Evolutionary conservation across 2,113 vertebrate species (phyloP), one percentile per base, ranked within the genome.

Genomic region (Pipa parva): DNA sequence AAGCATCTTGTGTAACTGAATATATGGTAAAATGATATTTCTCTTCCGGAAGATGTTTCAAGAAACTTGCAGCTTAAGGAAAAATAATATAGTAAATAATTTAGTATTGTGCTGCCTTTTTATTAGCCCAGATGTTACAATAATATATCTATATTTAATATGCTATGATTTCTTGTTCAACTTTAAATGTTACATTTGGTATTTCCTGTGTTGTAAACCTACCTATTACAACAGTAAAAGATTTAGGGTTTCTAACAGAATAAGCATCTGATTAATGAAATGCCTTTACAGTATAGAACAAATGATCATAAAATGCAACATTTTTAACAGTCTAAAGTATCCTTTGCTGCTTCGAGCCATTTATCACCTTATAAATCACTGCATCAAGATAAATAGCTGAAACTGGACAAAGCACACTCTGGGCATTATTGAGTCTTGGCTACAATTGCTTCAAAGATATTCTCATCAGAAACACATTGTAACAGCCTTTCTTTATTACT

Each of bases 221-320:
- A 73, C 68, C 74, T 82, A 73, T 76, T 69, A 62, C 72, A 75
- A 63, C 45, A 76, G 25, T 70, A 71, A 70, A 78, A 73, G 72
- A 74, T 63, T 68, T 77, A 72, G 72, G 69, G 71, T 78, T 83
- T 73, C 74, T 81, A 82, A 85, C 76, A 76, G 76, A 82, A 82
- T 81, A 79, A 80, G 68, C 71, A 77, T 81, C 82, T 81, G 82
- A 84, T 84, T 81, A 85, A 85, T 83, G 77, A 73, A 82, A 81
- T 77, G 73, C 26, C 1, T 82, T 78, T 74, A 78, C 70, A 73
- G 66, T 82, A 83, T 66, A 76, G 76, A 73, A 77, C 72, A 81
- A 83, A 78, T 25, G 75, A 73, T 73, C 74, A 66, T 82, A 83
- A 84, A 84, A 80, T 75, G 39, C 69, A 79, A 74, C 71, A 74